phyloP scores from a whole-genome alignment of 2,888 invertebrate species.

The Pediacus dermestoides region DNA sequence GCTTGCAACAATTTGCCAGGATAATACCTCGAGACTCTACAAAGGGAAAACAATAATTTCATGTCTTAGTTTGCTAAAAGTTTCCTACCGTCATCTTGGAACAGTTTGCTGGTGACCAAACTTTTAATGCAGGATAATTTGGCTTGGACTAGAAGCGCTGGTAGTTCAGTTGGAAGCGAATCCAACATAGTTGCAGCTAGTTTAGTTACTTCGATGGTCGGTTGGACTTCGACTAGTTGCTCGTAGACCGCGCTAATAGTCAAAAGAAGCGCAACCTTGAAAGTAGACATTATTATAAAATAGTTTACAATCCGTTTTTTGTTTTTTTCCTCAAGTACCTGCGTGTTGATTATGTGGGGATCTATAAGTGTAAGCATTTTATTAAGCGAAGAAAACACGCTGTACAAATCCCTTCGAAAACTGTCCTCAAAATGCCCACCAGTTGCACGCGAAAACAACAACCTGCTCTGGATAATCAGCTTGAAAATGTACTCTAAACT shows the following conservation, averaged over 20 bases:
- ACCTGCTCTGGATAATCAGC: conserved; percentile 83
- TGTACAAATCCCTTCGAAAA: conserved; percentile 76
- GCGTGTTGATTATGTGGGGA: conserved; percentile 73
- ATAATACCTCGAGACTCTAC: conserved; percentile 81
- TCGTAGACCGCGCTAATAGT: conserved; percentile 82
- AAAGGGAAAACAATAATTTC: conserved; percentile 23
- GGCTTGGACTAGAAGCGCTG: conserved; percentile 68
- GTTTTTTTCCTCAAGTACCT: conserved; percentile 58
- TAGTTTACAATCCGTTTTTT: too few species aligned
- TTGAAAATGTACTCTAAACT: conserved; percentile 91
- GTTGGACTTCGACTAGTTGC: conserved; percentile 71
- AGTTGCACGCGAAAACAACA: conserved; percentile 80
- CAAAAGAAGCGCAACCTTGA: conserved; percentile 72
- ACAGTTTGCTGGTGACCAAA: conserved; percentile 69
- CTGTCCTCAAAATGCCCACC: conserved; percentile 87
- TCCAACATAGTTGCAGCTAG: conserved; percentile 78
- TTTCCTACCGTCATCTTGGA: conserved; percentile 62
- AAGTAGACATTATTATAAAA: conserved; percentile 9
- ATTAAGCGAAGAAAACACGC: conserved; percentile 75
- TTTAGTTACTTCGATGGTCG: conserved; percentile 74
- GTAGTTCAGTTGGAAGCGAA: conserved; percentile 65
- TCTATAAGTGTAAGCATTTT: conserved; percentile 70
- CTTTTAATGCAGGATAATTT: conserved; percentile 80
- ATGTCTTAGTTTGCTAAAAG: background rate
- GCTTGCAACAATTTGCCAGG: conserved; percentile 78